Percentiles rank a stretch among this genome's conserved stretches.
These are phyloP conservation scores for Lagodon rhomboides DNA, from an alignment of 2,797 vertebrate species.

Conservation along the genomic window DNA sequence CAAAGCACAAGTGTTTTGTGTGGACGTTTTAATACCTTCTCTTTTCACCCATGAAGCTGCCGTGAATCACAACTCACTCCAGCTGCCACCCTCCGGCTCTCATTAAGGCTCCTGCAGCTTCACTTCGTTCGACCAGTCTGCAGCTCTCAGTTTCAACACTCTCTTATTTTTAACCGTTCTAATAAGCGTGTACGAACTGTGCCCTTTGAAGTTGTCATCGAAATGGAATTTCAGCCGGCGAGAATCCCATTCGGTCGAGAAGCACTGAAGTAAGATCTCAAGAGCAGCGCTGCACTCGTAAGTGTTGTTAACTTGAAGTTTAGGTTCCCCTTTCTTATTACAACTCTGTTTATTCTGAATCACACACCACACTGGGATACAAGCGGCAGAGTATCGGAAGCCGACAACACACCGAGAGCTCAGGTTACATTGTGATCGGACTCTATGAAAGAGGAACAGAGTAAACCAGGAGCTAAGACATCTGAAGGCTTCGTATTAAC, in stretches of 20 bases:
- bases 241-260: slow-evolving; percentile 25
- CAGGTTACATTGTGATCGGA: background rate
- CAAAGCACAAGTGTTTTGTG: background rate
- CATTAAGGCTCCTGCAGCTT: slow-evolving; percentile 12
- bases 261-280: slow-evolving; percentile 10
- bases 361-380: background rate
- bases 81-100: background rate
- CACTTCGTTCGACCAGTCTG: slow-evolving; percentile 10
- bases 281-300: background rate
- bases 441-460: background rate
- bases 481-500: background rate
- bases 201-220: slow-evolving; percentile 44
- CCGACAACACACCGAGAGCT: slow-evolving; percentile 5
- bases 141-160: slow-evolving; percentile 24
- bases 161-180: slow-evolving; percentile 63
- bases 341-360: background rate
- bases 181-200: slow-evolving; percentile 45
- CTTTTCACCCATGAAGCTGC: background rate
- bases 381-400: background rate
- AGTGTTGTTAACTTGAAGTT: background rate
- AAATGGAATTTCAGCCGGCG: slow-evolving; percentile 48
- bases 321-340: background rate
- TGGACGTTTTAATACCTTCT: background rate
- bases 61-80: background rate
- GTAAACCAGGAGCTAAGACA: slow-evolving; percentile 1